Evolutionary conservation across 1,140 invertebrate species (phyloP), one percentile per base, ranked within the genome.

Genomic region (Drosophila jambulina): DNA sequence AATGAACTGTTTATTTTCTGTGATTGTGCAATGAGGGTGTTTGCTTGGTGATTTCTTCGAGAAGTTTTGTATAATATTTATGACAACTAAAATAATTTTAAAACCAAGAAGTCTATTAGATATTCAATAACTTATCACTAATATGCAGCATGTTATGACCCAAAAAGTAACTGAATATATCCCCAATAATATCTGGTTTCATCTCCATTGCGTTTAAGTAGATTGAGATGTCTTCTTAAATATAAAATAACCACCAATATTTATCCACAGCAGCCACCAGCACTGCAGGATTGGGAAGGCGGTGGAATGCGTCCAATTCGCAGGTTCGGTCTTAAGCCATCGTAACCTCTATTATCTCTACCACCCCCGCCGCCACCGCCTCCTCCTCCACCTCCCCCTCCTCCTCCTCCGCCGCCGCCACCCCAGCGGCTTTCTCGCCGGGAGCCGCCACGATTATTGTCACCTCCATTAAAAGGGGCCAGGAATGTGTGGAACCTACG

Each of bases 241-340:
- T 9, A 8, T 1, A 27, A 25, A 21, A 7, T 4, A 34, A 9
- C 3, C 6, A 51, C 43, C 34, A 32, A 19, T n/a, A 7, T 54
- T 54, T 84, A 85, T 53, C 80, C 80, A 46, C 84, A 87, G 76
- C 84, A 86, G 25, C 85, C 67, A 4, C 67, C 81, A 4, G 81
- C 48, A 42, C 46, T 62, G 59, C 72, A 74, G 7, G 53, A 56
- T 32, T 78, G 65, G 10, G 56, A 42, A 15, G 51, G 67, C 25
- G 62, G 86, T 34, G 62, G 86, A 25, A 90, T 85, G 9, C 85
- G 81, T 5, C 85, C 85, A 63, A 90, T 90, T 19, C 85, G 67
- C 4, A 71, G 63, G 21, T 90, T 90, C 8, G 85, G 86, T 58
- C 85, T 71, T 29, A 85, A 25, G n/a, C 85, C 85, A 23, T 57